Evolutionary conservation across 2,888 invertebrate genomes (phyloP).

Genomic region (Caenorhabditis sp.): DNA sequence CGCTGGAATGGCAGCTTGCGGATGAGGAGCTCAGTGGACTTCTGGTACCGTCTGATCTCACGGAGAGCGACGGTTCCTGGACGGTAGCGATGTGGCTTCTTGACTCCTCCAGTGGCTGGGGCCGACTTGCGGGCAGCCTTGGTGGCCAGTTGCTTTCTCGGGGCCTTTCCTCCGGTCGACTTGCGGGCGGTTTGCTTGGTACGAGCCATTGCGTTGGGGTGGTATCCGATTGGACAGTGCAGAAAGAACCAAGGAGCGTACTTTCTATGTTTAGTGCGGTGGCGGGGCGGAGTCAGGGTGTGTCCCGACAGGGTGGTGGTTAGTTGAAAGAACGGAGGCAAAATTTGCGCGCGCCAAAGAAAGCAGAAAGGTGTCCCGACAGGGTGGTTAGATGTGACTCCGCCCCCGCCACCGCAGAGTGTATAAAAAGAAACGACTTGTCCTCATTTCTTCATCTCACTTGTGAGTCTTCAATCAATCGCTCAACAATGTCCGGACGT

Average conservation of each 20-base stretch:
- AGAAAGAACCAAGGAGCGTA: background rate
- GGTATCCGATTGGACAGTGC: background rate
- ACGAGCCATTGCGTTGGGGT: conserved; percentile 89
- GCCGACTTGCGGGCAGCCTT: conserved; percentile 91
- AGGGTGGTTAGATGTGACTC: too few relatives aligned
- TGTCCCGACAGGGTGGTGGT: background rate
- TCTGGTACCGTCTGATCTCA: conserved; percentile 97
- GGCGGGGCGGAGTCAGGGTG: conserved; percentile 3
- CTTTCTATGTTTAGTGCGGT: conserved; percentile 15
- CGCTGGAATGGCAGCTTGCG: conserved; percentile 73
- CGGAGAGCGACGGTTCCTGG: conserved; percentile 96
- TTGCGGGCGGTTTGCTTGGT: conserved; percentile 98
- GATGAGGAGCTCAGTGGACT: conserved; percentile 89
- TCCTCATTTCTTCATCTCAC: background rate
- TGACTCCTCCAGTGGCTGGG: conserved; percentile 91
- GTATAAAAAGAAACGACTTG: too few relatives aligned
- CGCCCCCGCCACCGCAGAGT: too few relatives aligned
- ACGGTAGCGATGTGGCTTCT: conserved; percentile 96
- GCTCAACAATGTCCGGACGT: conserved; percentile 88
- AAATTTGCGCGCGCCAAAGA: too few relatives aligned
- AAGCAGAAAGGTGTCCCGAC: too few relatives aligned
- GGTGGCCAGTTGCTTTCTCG: conserved; percentile 94
- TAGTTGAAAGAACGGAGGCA: too few relatives aligned
- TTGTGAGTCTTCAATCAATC: conserved; percentile 2
- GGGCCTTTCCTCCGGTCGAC: conserved; percentile 97